Conservation (phyloP, 1,140 invertebrate genomes). For the Drosophila equinoxialis region DNA sequence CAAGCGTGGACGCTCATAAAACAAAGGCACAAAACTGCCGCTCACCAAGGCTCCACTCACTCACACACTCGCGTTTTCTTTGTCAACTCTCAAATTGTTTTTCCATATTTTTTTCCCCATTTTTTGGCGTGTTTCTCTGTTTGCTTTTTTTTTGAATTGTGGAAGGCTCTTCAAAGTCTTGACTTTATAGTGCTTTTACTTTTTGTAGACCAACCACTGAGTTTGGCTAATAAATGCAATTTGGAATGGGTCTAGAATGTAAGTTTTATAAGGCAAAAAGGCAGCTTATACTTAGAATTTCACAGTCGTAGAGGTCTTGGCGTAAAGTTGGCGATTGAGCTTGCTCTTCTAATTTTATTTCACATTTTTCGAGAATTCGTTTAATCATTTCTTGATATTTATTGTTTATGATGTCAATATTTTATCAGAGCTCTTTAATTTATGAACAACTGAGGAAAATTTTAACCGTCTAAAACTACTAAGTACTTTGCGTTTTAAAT, state of each 20-base stretch:
- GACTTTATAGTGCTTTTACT: slow-evolving; percentile 41
- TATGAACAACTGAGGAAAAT: too few relatives aligned
- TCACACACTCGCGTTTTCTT: slow-evolving; percentile 51
- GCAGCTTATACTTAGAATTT: too few relatives aligned
- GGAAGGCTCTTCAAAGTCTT: slow-evolving; percentile 44
- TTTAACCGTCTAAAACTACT: too few relatives aligned
- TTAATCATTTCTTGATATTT: too few relatives aligned
- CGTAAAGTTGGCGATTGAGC: too few relatives aligned
- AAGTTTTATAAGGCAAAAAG: too few relatives aligned
- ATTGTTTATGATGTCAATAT: too few relatives aligned
- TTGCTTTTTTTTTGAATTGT: slow-evolving; percentile 12
- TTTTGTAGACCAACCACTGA: not conserved
- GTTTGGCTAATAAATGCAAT: slow-evolving; percentile 4
- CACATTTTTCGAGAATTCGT: too few relatives aligned
- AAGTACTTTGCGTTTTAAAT: too few relatives aligned
- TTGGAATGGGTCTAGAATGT: not conserved
- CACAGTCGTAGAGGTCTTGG: too few relatives aligned
- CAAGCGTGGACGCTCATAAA: slow-evolving; percentile 64
- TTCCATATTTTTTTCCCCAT: slow-evolving; percentile 56
- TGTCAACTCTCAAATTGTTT: slow-evolving; percentile 71
- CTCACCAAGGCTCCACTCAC: slow-evolving; percentile 5
- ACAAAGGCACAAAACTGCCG: slow-evolving; percentile 51
- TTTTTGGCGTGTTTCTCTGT: slow-evolving; percentile 10
- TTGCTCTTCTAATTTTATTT: too few relatives aligned
- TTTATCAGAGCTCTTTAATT: too few relatives aligned